Evolutionary conservation across 2,797 vertebrate genomes (phyloP).

Genomic region (Lutjanus argentimaculatus): DNA sequence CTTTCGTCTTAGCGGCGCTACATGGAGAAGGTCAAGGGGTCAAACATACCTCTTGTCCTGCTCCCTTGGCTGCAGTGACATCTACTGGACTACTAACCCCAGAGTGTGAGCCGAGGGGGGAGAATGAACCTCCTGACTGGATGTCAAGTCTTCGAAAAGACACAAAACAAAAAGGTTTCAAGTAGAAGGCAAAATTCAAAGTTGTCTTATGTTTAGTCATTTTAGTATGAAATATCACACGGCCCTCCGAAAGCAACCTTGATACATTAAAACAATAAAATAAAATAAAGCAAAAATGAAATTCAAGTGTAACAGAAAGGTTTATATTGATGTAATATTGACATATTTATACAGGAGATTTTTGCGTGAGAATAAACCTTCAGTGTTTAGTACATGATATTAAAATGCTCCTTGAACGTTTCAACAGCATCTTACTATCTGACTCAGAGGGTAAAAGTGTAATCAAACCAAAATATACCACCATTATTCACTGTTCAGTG

Average conservation of each 20-base stretch:
- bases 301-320: conserved; percentile 78
- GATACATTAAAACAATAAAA: conserved; percentile 45
- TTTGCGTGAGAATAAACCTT: conserved; percentile 62
- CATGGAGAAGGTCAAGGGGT: conserved; percentile 72
- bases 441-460: conserved; percentile 91
- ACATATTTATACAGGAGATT: conserved; percentile 78
- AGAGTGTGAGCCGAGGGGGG: conserved; percentile 17
- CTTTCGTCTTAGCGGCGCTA: conserved; percentile 44
- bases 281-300: conserved; percentile 60
- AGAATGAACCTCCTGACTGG: conserved; percentile 13
- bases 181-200: conserved; percentile 47
- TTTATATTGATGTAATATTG: conserved; percentile 84
- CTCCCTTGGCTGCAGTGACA: conserved; percentile 86
- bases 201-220: conserved; percentile 61
- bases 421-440: conserved; percentile 92
- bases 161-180: conserved; percentile 38
- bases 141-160: conserved; percentile 33
- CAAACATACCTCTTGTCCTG: conserved; percentile 64
- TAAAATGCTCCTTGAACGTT: conserved; percentile 69
- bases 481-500: conserved; percentile 59
- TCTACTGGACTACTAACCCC: conserved; percentile 83
- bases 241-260: conserved; percentile 66
- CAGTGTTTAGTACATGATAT: conserved; percentile 64
- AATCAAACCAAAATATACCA: conserved; percentile 74
- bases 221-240: conserved; percentile 74